phyloP scores from a whole-genome alignment of 64 coral and sea anemone genomes.

The Trachythela sp. region DNA sequence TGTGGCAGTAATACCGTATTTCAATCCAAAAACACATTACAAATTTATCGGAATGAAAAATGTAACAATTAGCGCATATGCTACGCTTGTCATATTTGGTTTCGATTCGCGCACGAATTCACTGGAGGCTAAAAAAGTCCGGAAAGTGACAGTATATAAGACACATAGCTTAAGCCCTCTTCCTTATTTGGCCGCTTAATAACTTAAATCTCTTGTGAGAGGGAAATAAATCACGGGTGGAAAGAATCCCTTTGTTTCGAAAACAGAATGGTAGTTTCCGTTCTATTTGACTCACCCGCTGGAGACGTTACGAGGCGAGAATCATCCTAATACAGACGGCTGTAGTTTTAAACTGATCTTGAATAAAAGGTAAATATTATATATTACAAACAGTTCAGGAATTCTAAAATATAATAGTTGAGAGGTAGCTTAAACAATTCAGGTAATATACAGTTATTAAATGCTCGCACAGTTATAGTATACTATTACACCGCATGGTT shows the following conservation, averaged over 20 bases:
- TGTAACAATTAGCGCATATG: no score
- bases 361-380: background rate
- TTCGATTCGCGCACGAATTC: background rate
- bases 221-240: background rate
- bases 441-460: background rate
- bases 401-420: background rate
- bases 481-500: background rate
- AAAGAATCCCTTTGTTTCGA: slow-evolving; percentile 1
- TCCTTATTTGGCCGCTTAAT: background rate
- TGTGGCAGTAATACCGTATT: no score
- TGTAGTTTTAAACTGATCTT: background rate
- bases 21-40: no score
- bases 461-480: background rate
- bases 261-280: background rate
- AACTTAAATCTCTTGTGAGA: background rate
- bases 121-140: background rate
- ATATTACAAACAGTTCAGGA: background rate
- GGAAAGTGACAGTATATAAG: background rate
- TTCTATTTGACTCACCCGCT: background rate
- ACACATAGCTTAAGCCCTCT: background rate
- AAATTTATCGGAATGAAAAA: no score
- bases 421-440: background rate
- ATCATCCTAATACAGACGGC: background rate
- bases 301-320: background rate
- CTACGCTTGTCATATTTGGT: no score